Evolutionary conservation across 2,113 vertebrate species (phyloP).

Genomic region (Percina caprodes): DNA sequence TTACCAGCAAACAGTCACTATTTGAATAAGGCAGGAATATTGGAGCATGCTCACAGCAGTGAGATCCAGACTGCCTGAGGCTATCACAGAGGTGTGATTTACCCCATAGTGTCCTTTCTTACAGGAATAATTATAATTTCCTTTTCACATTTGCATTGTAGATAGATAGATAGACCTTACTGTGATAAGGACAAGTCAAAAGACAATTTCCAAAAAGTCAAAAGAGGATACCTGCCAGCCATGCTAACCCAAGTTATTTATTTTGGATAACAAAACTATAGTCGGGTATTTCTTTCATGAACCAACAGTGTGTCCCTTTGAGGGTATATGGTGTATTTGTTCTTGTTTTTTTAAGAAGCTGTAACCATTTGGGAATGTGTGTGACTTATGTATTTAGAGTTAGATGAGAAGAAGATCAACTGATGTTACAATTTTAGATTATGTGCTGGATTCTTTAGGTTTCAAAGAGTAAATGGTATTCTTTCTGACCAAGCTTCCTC

Average conservation of each 20-base stretch:
- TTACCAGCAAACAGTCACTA: conserved; percentile 50
- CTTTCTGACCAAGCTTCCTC: too few relatives aligned
- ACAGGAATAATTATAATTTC: conserved; percentile 14
- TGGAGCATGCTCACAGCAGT: conserved; percentile 47
- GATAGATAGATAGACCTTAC: neutral
- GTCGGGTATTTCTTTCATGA: too few relatives aligned
- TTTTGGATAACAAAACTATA: neutral
- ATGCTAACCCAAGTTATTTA: neutral
- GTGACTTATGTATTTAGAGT: too few relatives aligned
- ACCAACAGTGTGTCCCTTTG: too few relatives aligned
- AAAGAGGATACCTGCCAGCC: neutral
- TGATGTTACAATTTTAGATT: too few relatives aligned
- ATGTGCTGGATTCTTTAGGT: too few relatives aligned
- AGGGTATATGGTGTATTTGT: too few relatives aligned
- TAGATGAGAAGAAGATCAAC: too few relatives aligned
- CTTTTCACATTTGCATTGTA: conserved; percentile 25
- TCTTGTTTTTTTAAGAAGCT: too few relatives aligned
- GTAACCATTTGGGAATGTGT: too few relatives aligned
- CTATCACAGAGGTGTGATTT: conserved; percentile 46
- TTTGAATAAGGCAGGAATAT: conserved; percentile 69
- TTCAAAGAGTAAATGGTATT: too few relatives aligned
- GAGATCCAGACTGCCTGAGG: conserved; percentile 50
- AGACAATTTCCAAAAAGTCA: neutral
- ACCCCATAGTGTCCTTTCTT: conserved; percentile 36
- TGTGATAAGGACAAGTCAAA: neutral